phyloP scores from a whole-genome alignment of 1,140 invertebrate genomes.

The Callitettix versicolor region DNA sequence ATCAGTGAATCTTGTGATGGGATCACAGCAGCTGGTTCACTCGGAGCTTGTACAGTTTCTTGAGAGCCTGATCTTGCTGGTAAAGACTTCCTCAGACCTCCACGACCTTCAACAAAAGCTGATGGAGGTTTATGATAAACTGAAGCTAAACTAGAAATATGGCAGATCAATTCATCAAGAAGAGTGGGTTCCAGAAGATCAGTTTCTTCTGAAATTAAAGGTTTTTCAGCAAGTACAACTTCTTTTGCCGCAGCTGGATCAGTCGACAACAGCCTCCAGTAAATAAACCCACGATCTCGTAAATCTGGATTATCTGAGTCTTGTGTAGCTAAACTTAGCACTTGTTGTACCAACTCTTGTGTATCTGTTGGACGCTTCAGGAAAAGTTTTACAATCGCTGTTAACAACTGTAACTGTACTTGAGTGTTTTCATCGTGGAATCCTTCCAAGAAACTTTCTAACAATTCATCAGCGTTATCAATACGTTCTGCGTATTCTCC shows the following conservation, averaged over 20 bases:
- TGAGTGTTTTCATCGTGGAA: conserved; percentile 99
- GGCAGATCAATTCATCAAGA: conserved; percentile 96
- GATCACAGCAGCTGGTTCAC: conserved; percentile 58
- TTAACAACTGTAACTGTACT: conserved; percentile 93
- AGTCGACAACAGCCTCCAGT: conserved; percentile 96
- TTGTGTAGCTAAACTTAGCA: conserved; percentile 86
- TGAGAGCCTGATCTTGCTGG: conserved; percentile 32
- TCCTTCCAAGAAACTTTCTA: conserved; percentile 98
- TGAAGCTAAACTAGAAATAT: conserved; percentile 95
- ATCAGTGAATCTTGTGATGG: conserved; percentile 88
- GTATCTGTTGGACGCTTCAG: conserved; percentile 96
- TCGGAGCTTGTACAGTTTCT: conserved; percentile 29
- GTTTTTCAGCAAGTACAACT: conserved; percentile 98
- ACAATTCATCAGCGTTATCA: conserved; percentile 96
- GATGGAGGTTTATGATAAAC: conserved; percentile 99
- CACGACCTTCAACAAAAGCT: conserved; percentile 88
- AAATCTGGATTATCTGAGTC: conserved; percentile 99
- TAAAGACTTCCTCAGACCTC: conserved; percentile 39
- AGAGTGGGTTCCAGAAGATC: conserved; percentile 96
- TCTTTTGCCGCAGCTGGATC: conserved; percentile 98
- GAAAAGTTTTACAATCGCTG: conserved; percentile 97
- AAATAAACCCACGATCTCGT: conserved; percentile 97
- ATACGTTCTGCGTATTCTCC: conserved; percentile 98
- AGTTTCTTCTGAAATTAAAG: conserved; percentile 97
- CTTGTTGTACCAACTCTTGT: conserved; percentile 89